Base-by-base conservation (phyloP, 2,113 vertebrate genomes). In the Catharus bicknelli region DNA sequence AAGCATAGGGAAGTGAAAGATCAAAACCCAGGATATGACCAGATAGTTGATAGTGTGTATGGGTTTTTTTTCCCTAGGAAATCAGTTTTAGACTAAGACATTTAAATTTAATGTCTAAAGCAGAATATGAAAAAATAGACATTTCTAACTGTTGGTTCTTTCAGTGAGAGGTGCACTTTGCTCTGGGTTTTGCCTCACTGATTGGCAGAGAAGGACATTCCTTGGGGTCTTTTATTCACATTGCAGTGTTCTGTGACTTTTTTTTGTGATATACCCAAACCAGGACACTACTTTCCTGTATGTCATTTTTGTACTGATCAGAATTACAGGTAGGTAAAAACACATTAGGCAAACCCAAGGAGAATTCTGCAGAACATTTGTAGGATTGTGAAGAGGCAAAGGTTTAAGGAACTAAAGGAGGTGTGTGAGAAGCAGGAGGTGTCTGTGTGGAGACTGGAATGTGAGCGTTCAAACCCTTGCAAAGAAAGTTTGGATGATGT, bases 21-120 rank as follows among this genome's bases (percentile, higher is more conserved):
- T 81, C 29, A 81, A 78, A 45, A 2, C 12, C 7, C 9, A 36
- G 2, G 34, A 6, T 58, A 19, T 53, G 26, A 58, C 43, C 43
- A 62, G 36, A 27, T 36, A 53, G 7, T 72, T 5, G 72, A 13
- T 70, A 47, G 4, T 13, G 4, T 51, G 30, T 14, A 16, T 70
- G 5, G 12, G 0, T 0, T 3, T 68, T 26, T 26, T 77, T 38
- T 11, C 38, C 9, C 16, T 38, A 13, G 16, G 17, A 48, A 61
- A 9, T 77, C 1, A 0, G 20, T 72, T 91, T 51, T 57, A 78
- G 42, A 36, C 16, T 23, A 57, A 74, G 29, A 70, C 13, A 9
- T 86, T 78, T 62, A 43, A 34, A 80, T 86, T 45, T 50, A 47
- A 29, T 3, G 4, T 54, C 29, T 85, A 27, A 68, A 83, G 34